phyloP scores from a whole-genome alignment of 2,888 invertebrate species.

The Molorchus minor region DNA sequence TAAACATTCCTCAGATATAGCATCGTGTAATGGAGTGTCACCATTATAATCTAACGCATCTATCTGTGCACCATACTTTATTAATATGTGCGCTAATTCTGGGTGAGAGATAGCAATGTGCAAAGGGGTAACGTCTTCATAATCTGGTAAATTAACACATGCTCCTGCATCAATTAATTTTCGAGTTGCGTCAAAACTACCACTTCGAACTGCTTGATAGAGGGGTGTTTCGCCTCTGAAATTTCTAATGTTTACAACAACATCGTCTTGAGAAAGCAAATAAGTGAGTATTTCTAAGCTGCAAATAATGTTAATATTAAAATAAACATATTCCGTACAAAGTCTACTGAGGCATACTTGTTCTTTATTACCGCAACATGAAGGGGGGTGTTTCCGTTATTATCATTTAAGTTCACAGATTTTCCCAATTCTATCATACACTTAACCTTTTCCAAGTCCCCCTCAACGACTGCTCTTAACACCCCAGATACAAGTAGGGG shows the following conservation, averaged over 20 bases:
- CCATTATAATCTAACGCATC: constrained; percentile 44
- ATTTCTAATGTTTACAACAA: constrained; percentile 45
- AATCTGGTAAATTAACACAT: constrained; percentile 45
- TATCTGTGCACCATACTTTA: constrained; percentile 48
- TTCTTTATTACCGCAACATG: constrained; percentile 46
- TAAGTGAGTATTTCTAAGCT: constrained; percentile 46
- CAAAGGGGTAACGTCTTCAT: constrained; percentile 45
- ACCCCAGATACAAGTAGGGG: constrained; percentile 40
- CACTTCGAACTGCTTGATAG: constrained; percentile 40
- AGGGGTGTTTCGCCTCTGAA: constrained; percentile 49
- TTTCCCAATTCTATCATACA: constrained; percentile 38
- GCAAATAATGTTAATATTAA: constrained; percentile 33
- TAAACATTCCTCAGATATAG: constrained; percentile 36
- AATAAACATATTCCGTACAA: background rate
- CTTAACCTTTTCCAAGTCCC: constrained; percentile 42
- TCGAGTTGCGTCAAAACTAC: constrained; percentile 32
- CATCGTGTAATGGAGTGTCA: constrained; percentile 49
- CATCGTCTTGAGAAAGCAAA: constrained; percentile 41
- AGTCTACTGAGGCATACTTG: constrained; percentile 36
- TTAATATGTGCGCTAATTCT: constrained; percentile 41
- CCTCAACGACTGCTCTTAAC: constrained; percentile 40
- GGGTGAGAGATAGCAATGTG: constrained; percentile 45
- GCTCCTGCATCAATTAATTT: constrained; percentile 45
- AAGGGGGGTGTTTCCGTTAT: constrained; percentile 50
- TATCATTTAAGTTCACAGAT: constrained; percentile 47